A percentile compares a stretch with the other conserved stretches of the same genome.
Evolutionary conservation across 92 coral and sea anemone genomes (phyloP).

Genomic region (Phymanthus crucifer): DNA sequence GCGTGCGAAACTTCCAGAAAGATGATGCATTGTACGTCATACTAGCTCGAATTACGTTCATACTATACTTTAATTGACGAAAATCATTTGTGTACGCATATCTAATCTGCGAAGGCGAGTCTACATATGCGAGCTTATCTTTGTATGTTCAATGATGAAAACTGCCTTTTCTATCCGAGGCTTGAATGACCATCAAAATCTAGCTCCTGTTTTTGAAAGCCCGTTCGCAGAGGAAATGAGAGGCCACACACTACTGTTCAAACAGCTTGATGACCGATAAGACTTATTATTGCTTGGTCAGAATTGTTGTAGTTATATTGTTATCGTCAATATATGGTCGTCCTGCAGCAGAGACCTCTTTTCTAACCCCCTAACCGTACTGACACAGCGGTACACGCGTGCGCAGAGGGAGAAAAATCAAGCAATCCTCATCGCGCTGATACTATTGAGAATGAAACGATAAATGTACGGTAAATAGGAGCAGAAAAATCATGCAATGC

Average conservation of each 20-base stretch:
- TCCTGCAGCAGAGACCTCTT: too few relatives aligned
- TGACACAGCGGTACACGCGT: too few relatives aligned
- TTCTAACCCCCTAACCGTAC: too few relatives aligned
- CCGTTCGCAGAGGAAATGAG: background rate
- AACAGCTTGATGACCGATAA: background rate
- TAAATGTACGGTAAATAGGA: too few relatives aligned
- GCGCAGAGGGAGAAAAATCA: too few relatives aligned
- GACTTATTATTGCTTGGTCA: background rate
- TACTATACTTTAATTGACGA: background rate
- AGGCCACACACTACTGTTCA: constrained; percentile 1
- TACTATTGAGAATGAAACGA: too few relatives aligned
- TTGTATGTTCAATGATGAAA: background rate
- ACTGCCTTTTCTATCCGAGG: too few relatives aligned
- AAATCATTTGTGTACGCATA: background rate
- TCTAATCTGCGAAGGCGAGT: background rate
- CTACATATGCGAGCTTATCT: too few relatives aligned
- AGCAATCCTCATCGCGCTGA: too few relatives aligned
- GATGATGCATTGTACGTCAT: background rate
- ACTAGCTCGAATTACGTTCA: background rate
- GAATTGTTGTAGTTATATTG: too few relatives aligned
- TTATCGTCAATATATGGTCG: too few relatives aligned
- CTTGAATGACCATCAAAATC: background rate
- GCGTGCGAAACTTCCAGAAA: background rate
- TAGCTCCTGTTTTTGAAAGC: background rate
- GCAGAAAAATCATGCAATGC: too few relatives aligned